Conservation (phyloP, 2,888 invertebrate species). For the Deilephila porcellus region DNA sequence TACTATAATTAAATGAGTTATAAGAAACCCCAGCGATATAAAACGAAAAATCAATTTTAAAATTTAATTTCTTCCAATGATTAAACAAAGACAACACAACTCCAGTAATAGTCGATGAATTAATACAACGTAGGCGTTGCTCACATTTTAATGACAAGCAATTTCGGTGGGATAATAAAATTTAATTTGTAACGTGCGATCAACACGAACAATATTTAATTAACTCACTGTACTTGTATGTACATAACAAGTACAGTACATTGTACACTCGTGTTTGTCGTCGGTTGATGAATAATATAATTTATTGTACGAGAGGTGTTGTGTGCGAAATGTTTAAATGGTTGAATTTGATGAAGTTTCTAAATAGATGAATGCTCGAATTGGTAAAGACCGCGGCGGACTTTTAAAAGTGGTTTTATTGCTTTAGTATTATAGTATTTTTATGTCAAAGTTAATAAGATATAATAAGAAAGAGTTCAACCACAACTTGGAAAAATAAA, state of each 20-base stretch:
- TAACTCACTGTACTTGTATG: background rate
- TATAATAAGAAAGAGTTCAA: no score
- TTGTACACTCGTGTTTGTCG: background rate
- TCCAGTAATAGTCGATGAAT: background rate
- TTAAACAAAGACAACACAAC: background rate
- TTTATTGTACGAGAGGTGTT: background rate
- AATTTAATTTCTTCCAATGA: background rate
- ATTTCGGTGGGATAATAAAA: slow-evolving; percentile 17
- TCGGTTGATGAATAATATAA: slow-evolving; percentile 1
- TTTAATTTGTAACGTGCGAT: slow-evolving; percentile 13
- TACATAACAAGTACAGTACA: no score
- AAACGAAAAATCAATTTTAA: no score
- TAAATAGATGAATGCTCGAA: background rate
- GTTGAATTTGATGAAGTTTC: background rate
- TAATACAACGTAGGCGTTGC: background rate
- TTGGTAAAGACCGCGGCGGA: no score
- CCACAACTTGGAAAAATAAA: no score
- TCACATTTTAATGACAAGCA: slow-evolving; percentile 13
- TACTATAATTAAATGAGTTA: no score
- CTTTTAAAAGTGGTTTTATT: no score
- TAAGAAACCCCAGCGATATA: no score
- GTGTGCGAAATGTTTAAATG: background rate
- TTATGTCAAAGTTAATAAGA: no score
- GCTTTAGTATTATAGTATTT: no score
- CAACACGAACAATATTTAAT: slow-evolving; percentile 19